A percentile compares a stretch with the other conserved stretches of the same genome.
These are phyloP conservation scores for Sparidentex hasta DNA, from an alignment of 2,797 vertebrate genomes.

Conservation along the genomic window DNA sequence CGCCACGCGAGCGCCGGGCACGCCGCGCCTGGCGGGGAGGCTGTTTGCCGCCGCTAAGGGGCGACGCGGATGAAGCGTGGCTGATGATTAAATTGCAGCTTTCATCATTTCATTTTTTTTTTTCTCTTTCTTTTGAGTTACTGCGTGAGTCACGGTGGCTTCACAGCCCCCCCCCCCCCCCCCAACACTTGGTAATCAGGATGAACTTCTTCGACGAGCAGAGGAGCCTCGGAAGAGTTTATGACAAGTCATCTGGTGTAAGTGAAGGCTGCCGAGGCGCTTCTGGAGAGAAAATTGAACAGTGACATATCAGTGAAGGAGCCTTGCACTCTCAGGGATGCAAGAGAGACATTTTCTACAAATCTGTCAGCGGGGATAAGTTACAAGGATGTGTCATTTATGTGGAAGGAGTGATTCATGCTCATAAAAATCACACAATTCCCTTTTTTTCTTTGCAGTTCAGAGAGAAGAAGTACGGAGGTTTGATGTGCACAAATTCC, in stretches of 20 bases:
- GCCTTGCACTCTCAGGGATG: slow-evolving; percentile 28
- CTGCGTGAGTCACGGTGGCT: slow-evolving; percentile 46
- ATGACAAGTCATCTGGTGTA: slow-evolving; percentile 44
- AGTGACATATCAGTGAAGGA: slow-evolving; percentile 35
- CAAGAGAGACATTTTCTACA: slow-evolving; percentile 8
- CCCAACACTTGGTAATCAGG: slow-evolving; percentile 43
- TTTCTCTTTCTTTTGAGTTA: slow-evolving; percentile 58
- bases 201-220: slow-evolving; percentile 54
- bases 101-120: slow-evolving; percentile 52
- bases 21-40: slow-evolving; percentile 49
- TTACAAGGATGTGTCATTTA: not conserved
- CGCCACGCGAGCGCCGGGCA: slow-evolving; percentile 58
- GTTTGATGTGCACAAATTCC: not conserved
- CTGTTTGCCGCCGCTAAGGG: slow-evolving; percentile 30
- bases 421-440: not conserved
- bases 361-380: slow-evolving; percentile 18
- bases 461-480: not conserved
- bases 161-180: slow-evolving; percentile 2
- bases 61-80: slow-evolving; percentile 51
- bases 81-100: slow-evolving; percentile 69
- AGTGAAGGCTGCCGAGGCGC: slow-evolving; percentile 46
- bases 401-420: not conserved
- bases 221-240: slow-evolving; percentile 40
- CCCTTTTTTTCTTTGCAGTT: not conserved
- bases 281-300: slow-evolving; percentile 22